These are phyloP conservation scores for Drosophila ironensis DNA, from an alignment of 1,140 invertebrate species.

Conservation along the genomic window DNA sequence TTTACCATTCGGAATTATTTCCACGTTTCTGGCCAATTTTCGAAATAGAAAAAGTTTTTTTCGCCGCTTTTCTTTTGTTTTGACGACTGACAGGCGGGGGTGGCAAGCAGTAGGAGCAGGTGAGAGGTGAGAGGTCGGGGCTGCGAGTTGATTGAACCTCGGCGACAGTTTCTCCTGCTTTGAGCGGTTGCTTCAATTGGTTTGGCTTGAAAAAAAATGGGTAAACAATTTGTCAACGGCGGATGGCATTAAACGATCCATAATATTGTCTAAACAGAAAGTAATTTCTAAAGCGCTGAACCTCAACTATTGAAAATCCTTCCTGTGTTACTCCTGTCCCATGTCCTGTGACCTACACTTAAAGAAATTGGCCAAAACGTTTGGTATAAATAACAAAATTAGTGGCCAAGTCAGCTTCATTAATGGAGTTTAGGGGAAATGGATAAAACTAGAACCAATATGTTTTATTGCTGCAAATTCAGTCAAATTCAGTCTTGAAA, in stretches of 20 bases:
- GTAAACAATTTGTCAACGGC: conserved; percentile 47
- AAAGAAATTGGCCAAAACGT: too few species aligned
- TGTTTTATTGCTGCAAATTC: too few species aligned
- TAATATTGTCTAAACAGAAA: conserved; percentile 58
- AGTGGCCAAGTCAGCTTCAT: too few species aligned
- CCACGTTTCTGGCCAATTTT: conserved; percentile 65
- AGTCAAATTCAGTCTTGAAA: too few species aligned
- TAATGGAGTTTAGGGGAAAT: too few species aligned
- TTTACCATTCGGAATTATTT: conserved; percentile 58
- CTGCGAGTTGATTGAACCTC: conserved; percentile 51
- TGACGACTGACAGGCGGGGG: conserved; percentile 28
- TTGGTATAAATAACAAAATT: too few species aligned
- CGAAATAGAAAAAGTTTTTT: conserved; percentile 70
- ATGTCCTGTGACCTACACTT: too few species aligned
- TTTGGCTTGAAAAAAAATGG: conserved; percentile 58
- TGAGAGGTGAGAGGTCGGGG: background rate
- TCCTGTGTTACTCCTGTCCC: too few species aligned
- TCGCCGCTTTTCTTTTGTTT: conserved; percentile 9
- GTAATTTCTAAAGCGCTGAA: conserved; percentile 43
- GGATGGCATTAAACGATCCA: conserved; percentile 45
- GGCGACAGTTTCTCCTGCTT: conserved; percentile 26
- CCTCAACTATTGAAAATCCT: conserved; percentile 20
- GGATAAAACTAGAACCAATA: too few species aligned
- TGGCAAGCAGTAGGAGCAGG: too few species aligned
- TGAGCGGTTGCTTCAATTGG: conserved; percentile 41